Percentiles rank a stretch among this genome's conserved stretches.
Evolutionary conservation across 2,113 vertebrate species (phyloP).

Genomic region (Chascanopsetta lugubris): DNA sequence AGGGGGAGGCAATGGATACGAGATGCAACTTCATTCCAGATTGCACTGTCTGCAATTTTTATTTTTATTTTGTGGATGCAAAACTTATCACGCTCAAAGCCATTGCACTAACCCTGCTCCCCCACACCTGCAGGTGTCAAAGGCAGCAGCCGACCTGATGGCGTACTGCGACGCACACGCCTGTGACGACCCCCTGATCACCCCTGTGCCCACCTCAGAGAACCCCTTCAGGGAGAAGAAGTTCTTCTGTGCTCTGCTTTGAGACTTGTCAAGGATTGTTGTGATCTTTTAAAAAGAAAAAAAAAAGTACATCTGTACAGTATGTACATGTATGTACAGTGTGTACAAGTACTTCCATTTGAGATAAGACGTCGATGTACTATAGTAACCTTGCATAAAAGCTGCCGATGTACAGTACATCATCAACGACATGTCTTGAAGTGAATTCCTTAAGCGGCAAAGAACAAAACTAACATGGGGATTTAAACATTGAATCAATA

Average conservation of each 20-base stretch:
- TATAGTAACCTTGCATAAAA: slow-evolving; percentile 66
- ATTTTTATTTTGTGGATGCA: too few relatives aligned
- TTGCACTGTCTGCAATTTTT: too few relatives aligned
- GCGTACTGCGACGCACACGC: slow-evolving; percentile 91
- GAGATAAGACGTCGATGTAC: slow-evolving; percentile 67
- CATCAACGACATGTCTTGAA: slow-evolving; percentile 40
- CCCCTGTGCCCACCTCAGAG: slow-evolving; percentile 92
- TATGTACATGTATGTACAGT: slow-evolving; percentile 71
- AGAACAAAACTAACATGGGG: background rate
- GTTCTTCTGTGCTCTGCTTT: slow-evolving; percentile 93
- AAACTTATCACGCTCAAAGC: too few relatives aligned
- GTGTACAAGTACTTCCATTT: slow-evolving; percentile 70
- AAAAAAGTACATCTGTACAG: slow-evolving; percentile 66
- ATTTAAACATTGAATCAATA: slow-evolving; percentile 25
- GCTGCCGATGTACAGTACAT: slow-evolving; percentile 69
- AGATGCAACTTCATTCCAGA: too few relatives aligned
- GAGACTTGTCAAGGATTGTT: slow-evolving; percentile 73
- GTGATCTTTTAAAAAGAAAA: slow-evolving; percentile 31
- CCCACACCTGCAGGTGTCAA: slow-evolving; percentile 85
- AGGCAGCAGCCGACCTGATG: slow-evolving; percentile 92
- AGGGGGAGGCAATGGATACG: too few relatives aligned
- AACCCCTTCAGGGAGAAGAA: slow-evolving; percentile 96
- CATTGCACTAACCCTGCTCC: background rate
- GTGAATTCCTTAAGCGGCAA: slow-evolving; percentile 42
- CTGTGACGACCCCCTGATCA: slow-evolving; percentile 92